Conservation (phyloP, 1,140 invertebrate species). For the Maconellicoccus hirsutus region DNA sequence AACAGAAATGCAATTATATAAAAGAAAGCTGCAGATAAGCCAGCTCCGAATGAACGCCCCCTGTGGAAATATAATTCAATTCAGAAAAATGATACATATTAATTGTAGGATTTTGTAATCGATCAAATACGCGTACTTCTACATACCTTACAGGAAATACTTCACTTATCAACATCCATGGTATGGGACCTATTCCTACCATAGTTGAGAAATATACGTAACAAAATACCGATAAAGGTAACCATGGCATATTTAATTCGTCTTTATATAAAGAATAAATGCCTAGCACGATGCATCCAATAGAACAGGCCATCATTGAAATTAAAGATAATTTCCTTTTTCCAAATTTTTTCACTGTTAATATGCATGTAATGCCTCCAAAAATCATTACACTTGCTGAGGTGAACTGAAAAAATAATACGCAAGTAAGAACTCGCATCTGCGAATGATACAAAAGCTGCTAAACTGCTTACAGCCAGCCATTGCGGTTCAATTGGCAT, state of each 20-base stretch:
- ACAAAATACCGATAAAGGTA: slow-evolving; percentile 28
- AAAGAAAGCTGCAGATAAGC: slow-evolving; percentile 25
- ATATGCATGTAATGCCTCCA: slow-evolving; percentile 25
- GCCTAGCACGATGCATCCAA: slow-evolving; percentile 24
- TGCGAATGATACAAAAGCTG: background rate
- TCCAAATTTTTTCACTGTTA: slow-evolving; percentile 31
- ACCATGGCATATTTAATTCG: background rate
- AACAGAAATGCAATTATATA: slow-evolving; percentile 28
- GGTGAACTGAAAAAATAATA: background rate
- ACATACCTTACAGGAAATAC: slow-evolving; percentile 32
- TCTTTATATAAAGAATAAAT: background rate
- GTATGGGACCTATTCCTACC: slow-evolving; percentile 30
- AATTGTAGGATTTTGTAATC: background rate
- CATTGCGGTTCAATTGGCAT: slow-evolving; percentile 9
- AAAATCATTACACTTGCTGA: background rate
- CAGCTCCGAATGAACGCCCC: slow-evolving; percentile 28
- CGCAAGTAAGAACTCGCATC: too few relatives aligned
- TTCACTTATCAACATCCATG: slow-evolving; percentile 32
- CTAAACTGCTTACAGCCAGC: slow-evolving; percentile 18
- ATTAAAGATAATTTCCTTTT: slow-evolving; percentile 34
- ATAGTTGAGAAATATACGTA: slow-evolving; percentile 28
- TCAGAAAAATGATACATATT: background rate
- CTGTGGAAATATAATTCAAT: slow-evolving; percentile 22
- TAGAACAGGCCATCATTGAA: slow-evolving; percentile 32
- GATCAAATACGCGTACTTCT: background rate